Evolutionary conservation across 1,140 invertebrate species (phyloP).

Genomic region (Bilobella aurantiaca): DNA sequence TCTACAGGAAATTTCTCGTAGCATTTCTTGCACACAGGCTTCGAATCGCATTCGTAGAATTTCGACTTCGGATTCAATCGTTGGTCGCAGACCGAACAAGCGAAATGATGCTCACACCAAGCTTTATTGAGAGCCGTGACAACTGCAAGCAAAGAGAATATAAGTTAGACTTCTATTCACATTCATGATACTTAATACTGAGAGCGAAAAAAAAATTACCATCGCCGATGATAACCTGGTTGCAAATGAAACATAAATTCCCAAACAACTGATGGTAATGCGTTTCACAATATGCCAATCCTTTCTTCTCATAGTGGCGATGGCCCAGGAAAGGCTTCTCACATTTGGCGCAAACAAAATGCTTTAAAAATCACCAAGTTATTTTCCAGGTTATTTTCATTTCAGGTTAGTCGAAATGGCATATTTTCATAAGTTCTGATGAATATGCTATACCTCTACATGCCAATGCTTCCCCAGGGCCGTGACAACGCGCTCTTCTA

Average conservation of each 20-base stretch:
- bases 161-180: too few species aligned
- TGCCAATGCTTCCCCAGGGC: constrained; percentile 99
- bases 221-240: constrained; percentile 94
- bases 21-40: constrained; percentile 96
- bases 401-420: not conserved
- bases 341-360: constrained; percentile 99
- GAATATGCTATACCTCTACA: constrained; percentile 52
- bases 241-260: constrained; percentile 98
- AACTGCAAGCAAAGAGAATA: too few species aligned
- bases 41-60: constrained; percentile 97
- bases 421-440: not conserved
- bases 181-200: too few species aligned
- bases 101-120: constrained; percentile 99
- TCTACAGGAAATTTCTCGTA: constrained; percentile 95
- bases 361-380: too few species aligned
- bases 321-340: constrained; percentile 99
- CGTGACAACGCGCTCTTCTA: constrained; percentile 92
- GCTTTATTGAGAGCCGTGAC: constrained; percentile 97
- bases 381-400: constrained; percentile 8
- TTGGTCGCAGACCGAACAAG: constrained; percentile 94
- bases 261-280: constrained; percentile 99
- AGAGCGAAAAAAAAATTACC: constrained; percentile 52
- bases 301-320: constrained; percentile 98
- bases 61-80: constrained; percentile 98
- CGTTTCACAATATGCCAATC: constrained; percentile 96